Base-by-base conservation (phyloP, 2,888 invertebrate genomes). In the Dicyrtomina minuta region DNA sequence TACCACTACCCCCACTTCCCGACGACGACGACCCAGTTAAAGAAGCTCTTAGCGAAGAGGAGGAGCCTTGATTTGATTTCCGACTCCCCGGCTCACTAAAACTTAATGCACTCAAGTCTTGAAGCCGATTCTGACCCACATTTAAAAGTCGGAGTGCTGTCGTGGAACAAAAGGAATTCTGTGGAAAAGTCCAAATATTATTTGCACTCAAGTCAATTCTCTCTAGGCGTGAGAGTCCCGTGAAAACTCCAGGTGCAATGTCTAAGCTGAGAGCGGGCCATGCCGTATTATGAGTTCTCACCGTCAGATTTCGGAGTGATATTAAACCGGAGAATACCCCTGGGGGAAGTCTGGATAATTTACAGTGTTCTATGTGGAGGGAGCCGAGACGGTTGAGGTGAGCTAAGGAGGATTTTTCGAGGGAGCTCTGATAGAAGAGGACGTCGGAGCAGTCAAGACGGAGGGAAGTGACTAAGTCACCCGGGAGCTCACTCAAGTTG, bases 101-200 rank as follows among this genome's bases (percentile, higher is more conserved):
- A 79, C 87, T 87, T 81, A 91, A 88, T 80, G 87, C 87, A 73
- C 86, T 85, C 69, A 91, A 86, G 78, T 91, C 90, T 77, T 90
- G 85, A 81, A 92, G 85, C 80, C 90, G 86, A 80, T 92, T 92
- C 74, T 88, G 87, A 73, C 91, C 91, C 78, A 94, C 88, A 81
- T 95, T 95, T 77, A 95, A 84, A 74, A 72, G 90, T 88, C 79
- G 93, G 84, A 80, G 90, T 91, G 46, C 88, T 89, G 88, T 89
- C 74, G 88, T 85, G 3, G 91, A 88, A 80, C 93, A 93, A 83
- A 93, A 93, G 74, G 92, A 85, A 80, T 89, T 89, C 79, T 91
- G 91, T 26, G 93, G 92, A 81, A 93, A 88, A 66, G 91, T 90
- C 91, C 92, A 92, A 81, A 93, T 91, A 82, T 93, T 93, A 82